Evolutionary conservation across 2,113 vertebrate species (phyloP).

Genomic region (Puntigrus tetrazona): DNA sequence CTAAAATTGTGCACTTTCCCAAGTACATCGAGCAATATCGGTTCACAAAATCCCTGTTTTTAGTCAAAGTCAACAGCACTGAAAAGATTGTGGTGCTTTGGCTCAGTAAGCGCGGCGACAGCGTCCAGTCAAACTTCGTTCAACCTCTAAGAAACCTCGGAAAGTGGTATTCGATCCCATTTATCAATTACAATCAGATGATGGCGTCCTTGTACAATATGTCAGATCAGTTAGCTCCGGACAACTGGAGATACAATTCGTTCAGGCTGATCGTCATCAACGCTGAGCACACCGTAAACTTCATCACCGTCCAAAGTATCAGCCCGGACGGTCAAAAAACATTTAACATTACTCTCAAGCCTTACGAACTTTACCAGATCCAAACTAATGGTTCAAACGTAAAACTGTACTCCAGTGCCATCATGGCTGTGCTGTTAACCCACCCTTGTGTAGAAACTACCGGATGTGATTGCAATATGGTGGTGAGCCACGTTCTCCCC

Average conservation of each 20-base stretch:
- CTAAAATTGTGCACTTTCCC: not conserved
- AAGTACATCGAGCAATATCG: constrained; percentile 28
- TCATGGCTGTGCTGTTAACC: constrained; percentile 62
- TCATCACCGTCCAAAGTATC: not conserved
- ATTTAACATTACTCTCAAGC: accelerated
- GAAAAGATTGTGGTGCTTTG: constrained; percentile 42
- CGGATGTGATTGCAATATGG: constrained; percentile 64
- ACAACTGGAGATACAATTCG: not conserved
- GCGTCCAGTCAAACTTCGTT: constrained; percentile 62
- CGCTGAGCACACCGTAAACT: accelerated
- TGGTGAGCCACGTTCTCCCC: constrained; percentile 57
- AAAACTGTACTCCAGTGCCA: not conserved
- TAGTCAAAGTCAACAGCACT: constrained; percentile 43
- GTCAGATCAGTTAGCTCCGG: not conserved
- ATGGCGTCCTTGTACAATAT: not conserved
- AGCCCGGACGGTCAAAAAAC: accelerated
- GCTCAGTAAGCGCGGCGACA: constrained; percentile 39
- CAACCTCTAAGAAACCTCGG: constrained; percentile 51
- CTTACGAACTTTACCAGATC: constrained; percentile 45
- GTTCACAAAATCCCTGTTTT: accelerated
- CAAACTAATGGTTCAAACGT: not conserved
- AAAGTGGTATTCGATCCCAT: constrained; percentile 61
- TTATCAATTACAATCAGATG: not conserved
- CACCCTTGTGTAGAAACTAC: constrained; percentile 55
- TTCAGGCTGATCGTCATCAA: constrained; percentile 70